phyloP scores from a whole-genome alignment of 1,140 invertebrate genomes.

The Lysiphlebus fabarum region DNA sequence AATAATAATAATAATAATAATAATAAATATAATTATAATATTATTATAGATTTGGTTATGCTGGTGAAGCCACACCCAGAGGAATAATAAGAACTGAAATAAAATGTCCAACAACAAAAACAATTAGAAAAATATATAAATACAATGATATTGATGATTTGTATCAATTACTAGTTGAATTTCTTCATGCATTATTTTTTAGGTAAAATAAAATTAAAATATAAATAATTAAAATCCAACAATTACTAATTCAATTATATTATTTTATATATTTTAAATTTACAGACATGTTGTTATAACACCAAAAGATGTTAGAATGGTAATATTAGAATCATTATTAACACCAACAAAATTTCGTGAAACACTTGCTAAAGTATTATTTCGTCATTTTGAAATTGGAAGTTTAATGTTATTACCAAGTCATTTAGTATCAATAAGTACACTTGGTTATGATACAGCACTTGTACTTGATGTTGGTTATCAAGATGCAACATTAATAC shows the following conservation, averaged over 20 bases:
- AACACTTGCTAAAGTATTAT: constrained; percentile 86
- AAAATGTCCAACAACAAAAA: constrained; percentile 64
- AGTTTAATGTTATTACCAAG: constrained; percentile 67
- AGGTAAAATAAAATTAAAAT: constrained; percentile 59
- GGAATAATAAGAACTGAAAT: constrained; percentile 82
- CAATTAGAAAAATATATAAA: constrained; percentile 66
- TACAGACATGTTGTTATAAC: constrained; percentile 81
- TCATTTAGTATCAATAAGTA: constrained; percentile 76
- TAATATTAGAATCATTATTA: constrained; percentile 87
- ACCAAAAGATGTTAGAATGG: constrained; percentile 87
- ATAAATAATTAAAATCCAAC: not conserved
- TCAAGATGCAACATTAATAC: constrained; percentile 75
- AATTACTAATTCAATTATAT: not conserved
- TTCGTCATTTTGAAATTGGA: constrained; percentile 86
- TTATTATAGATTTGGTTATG: constrained; percentile 79
- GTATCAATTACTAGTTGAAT: constrained; percentile 82
- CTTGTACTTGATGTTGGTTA: constrained; percentile 87
- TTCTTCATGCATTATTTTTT: constrained; percentile 85
- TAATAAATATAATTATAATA: constrained; percentile 18
- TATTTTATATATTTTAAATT: constrained; percentile 25
- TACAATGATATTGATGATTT: constrained; percentile 73
- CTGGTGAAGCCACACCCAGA: constrained; percentile 80
- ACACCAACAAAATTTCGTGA: constrained; percentile 78
- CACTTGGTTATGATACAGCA: constrained; percentile 73
- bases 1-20: constrained; percentile 13